Base-by-base conservation (phyloP, 2,797 vertebrate genomes). In the Oophaga sylvatica region DNA sequence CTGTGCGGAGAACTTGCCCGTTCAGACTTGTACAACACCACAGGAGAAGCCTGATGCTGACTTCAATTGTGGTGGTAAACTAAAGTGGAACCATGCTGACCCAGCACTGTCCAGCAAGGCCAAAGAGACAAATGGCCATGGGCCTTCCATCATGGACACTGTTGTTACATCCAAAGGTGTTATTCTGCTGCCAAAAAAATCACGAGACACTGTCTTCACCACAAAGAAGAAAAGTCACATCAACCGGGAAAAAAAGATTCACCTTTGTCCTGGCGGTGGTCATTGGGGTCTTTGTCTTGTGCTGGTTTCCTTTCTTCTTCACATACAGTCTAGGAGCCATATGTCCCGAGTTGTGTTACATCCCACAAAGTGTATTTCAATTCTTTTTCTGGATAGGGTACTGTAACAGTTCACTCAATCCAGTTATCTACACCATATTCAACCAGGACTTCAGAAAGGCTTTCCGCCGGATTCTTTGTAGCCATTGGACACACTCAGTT, bases 301-400 rank as follows among this genome's bases (percentile, higher is more conserved):
- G 97, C 91, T 99, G 98, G 97, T 99, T 99, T 93, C 98, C 98
- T 0, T 99, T 99, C 93, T 99, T 99, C 93, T 98, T 99, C 92
- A 97, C 96, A 88, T 98, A 99, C 91, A 98, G 97, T 78, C 95
- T 99, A 65, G 93, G 94, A 2, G 98, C 97, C 0, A 93, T 99
- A 90, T 99, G 98, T 71, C 96, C 96, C 0, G 90, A 91, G 2
- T 93, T 90, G 41, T 99, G 98, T 81, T 68, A 91, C 78, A 95
- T 97, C 78, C 97, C 97, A 0, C 91, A 93, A 0, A 94, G 96
- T 0, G 92, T 99, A 88, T 98, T 99, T 89, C 97, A 93, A 56
- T 98, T 99, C 93, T 99, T 99, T 93, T 99, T 99, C 95, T 99
- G 98, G 98, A 97, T 99, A 12, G 97, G 98, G 16, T 99, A 99